Evolutionary conservation across 2,888 invertebrate genomes (phyloP), one percentile per base, ranked within the genome.

Genomic region (Sympetrum striolatum): DNA sequence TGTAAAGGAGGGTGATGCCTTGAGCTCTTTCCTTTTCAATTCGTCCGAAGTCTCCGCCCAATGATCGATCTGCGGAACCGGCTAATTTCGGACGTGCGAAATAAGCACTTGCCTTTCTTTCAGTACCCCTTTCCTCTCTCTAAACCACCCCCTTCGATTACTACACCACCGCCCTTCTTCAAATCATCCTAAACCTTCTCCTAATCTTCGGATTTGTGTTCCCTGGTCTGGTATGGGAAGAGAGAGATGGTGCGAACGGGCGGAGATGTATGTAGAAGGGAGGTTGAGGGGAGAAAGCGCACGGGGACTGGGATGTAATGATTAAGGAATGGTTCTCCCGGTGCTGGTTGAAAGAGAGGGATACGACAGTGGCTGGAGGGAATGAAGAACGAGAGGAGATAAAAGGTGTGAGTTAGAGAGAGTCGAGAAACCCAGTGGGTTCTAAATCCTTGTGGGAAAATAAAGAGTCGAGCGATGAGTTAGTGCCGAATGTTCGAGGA

Each of bases 131-230:
- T 82, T 53, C 53, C n/a, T 3, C 31, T 81, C 81, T 18, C 39
- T 22, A 18, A 18, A 18, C 5, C n/a, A 22, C 31, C 81, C 81
- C 81, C 22, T 6, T 80, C 35, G 31, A 22, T 37, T 44, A 18
- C 39, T 12, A 81, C 81, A 39, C 81, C 10, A 14, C 37, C 44
- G 5, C 48, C 48, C 25, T n/a, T 48, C 81, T 48, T 39, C 81
- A 81, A 81, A 48, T 48, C 44, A n/a, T 81, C 15, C 81, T 39
- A 39, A 81, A 22, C 81, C 81, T 39, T 81, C 48, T 25, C 48
- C 81, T 44, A 48, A 81, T 81, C 81, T 81, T 25, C 81, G 81
- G 81, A 81, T 81, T 81, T 81, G 81, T 81, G 81, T 81, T 81
- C 81, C 25, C 81, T 48, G 22, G 48, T 12, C 81, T 81, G 81